Percentiles rank a stretch among this genome's conserved stretches.
These are phyloP conservation scores for Drosophila parthenogenetica DNA, from an alignment of 2,888 invertebrate genomes.

Conservation along the genomic window DNA sequence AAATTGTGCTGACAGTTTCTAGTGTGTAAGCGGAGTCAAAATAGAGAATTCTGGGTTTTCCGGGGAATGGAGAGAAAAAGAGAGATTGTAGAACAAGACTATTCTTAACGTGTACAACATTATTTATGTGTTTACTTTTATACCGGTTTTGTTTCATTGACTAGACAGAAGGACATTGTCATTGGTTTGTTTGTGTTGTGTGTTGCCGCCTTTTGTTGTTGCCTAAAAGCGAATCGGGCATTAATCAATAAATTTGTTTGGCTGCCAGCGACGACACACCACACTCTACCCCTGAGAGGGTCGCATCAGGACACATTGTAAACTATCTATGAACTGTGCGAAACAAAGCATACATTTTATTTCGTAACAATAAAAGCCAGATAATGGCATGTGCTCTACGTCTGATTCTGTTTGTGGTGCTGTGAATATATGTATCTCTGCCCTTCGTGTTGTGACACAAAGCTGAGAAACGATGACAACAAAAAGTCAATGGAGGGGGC, in stretches of 20 bases:
- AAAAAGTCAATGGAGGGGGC: conserved; percentile 61
- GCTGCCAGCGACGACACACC: conserved; percentile 72
- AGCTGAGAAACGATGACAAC: conserved; percentile 54
- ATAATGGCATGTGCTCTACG: conserved; percentile 60
- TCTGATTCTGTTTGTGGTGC: conserved; percentile 7
- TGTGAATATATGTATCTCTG: conserved; percentile 36
- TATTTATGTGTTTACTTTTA: conserved; percentile 68
- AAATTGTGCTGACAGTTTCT: conserved; percentile 51
- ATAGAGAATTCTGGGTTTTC: conserved; percentile 30
- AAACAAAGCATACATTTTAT: conserved; percentile 59
- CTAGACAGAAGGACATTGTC: conserved; percentile 65
- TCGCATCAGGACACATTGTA: conserved; percentile 54
- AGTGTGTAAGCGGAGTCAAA: conserved; percentile 50
- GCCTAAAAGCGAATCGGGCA: conserved; percentile 61
- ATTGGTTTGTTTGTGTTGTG: conserved; percentile 53
- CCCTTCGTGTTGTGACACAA: conserved; percentile 72
- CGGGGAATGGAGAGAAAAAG: not conserved
- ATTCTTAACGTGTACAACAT: conserved; percentile 39
- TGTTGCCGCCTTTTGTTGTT: conserved; percentile 57
- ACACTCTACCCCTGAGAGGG: conserved; percentile 21
- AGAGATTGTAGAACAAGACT: conserved; percentile 14
- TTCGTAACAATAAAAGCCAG: conserved; percentile 35
- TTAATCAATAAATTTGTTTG: conserved; percentile 84
- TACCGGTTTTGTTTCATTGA: conserved; percentile 31
- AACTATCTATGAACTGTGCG: conserved; percentile 23